Base-by-base conservation (phyloP, 2,888 invertebrate genomes). In the Uloborus plumipes region DNA sequence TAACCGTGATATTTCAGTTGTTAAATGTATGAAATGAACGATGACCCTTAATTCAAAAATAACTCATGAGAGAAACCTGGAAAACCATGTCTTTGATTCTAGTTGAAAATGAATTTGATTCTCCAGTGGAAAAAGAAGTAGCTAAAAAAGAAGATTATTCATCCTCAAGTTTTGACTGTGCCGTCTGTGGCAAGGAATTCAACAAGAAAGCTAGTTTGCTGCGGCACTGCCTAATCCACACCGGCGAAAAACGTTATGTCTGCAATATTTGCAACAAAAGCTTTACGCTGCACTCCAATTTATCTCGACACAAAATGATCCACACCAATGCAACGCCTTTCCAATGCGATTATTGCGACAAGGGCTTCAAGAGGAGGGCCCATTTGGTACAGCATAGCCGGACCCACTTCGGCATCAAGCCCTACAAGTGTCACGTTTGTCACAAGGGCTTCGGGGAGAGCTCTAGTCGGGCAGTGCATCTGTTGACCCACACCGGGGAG, bases 201-300 rank as follows among this genome's bases (percentile, higher is more conserved):
- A 22, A n/a, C 14, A 50, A 55, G n/a, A 70, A 70, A 70, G 55
- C 22, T 18, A 47, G 39, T 7, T 47, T 70, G 7, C 18, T 16
- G 1, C 20, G 69, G 18, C 69, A 70, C 20, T 55, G 69, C 58
- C 16, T 53, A 14, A 13, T 55, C n/a, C 69, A 70, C 15, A 66
- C 66, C 3, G 66, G 66, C 0, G 66, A 66, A 22, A 66, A 66
- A n/a, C 66, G 51, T 26, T 50, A 66, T 51, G n/a, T 51, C 13
- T 66, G 66, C 51, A 20, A 66, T 66, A 22, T 66, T 22, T 66
- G 66, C 31, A 2, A 51, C 11, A 66, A 47, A 26, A 50, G 22
- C 13, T 66, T 66, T 51, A 66, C 51, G 22, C 22, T 66, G n/a
- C n/a, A 16, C 11, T 66, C 51, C 15, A 66, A 66, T 20, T 22